Percentiles rank a stretch among this genome's conserved stretches.
Evolutionary conservation across 1,140 invertebrate species (phyloP).

Genomic region (Melanaphis sacchari): DNA sequence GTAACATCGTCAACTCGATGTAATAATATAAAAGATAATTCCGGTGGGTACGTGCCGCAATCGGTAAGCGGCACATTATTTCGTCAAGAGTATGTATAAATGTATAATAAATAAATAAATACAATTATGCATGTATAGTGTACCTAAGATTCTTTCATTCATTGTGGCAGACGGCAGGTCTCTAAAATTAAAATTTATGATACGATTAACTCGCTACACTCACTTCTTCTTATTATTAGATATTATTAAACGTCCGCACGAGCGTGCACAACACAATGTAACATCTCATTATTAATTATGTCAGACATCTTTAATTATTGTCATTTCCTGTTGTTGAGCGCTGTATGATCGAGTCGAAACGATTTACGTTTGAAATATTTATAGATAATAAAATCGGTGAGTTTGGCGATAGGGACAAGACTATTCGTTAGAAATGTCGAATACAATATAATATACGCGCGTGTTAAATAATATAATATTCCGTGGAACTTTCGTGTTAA

Average conservation of each 20-base stretch:
- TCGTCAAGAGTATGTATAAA: background rate
- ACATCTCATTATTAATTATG: background rate
- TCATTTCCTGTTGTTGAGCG: background rate
- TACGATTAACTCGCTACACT: background rate
- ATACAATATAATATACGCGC: too few species aligned
- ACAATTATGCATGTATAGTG: background rate
- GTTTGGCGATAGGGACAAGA: background rate
- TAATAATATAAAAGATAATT: background rate
- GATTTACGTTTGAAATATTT: background rate
- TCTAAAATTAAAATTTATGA: slow-evolving; percentile 28
- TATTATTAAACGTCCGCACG: background rate
- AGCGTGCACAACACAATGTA: background rate
- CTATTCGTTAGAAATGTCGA: background rate
- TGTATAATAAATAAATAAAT: background rate
- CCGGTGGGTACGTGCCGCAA: background rate
- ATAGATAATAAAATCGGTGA: background rate
- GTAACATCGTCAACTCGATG: background rate
- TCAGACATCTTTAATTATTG: background rate
- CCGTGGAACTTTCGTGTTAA: too few species aligned
- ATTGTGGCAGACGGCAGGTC: background rate
- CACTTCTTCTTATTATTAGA: background rate
- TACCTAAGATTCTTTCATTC: background rate
- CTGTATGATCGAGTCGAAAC: background rate
- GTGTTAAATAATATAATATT: background rate
- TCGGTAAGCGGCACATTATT: background rate